phyloP scores from a whole-genome alignment of 2,888 invertebrate species.

The Cistogaster globosa region DNA sequence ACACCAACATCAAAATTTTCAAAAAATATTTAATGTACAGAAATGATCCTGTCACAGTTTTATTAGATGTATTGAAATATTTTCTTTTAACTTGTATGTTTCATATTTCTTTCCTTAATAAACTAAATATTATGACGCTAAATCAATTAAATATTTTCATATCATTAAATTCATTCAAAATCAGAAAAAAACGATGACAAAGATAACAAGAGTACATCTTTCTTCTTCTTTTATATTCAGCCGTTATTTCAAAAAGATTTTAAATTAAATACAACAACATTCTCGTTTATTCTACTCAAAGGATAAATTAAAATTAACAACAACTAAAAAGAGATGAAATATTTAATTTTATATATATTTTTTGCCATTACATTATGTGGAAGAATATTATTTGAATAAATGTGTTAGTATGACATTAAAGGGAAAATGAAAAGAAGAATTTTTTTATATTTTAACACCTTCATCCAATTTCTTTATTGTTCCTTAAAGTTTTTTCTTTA shows the following conservation, averaged over 20 bases:
- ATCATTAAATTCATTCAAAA: slow-evolving; percentile 59
- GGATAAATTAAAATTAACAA: slow-evolving; percentile 22
- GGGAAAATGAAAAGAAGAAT: slow-evolving; percentile 53
- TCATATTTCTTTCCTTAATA: neutral
- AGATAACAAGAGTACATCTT: neutral
- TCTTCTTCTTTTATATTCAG: neutral
- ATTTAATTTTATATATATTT: slow-evolving; percentile 34
- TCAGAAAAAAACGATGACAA: neutral
- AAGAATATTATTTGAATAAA: slow-evolving; percentile 14
- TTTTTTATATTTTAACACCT: slow-evolving; percentile 81
- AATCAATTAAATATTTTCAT: slow-evolving; percentile 63
- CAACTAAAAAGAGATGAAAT: slow-evolving; percentile 21
- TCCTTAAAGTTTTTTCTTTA: slow-evolving; percentile 70
- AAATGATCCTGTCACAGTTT: no score
- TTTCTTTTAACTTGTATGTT: no score
- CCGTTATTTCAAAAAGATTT: slow-evolving; percentile 62
- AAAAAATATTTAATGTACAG: no score
- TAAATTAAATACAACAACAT: slow-evolving; percentile 47
- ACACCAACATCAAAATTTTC: no score
- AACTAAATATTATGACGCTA: slow-evolving; percentile 39
- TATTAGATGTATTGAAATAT: no score
- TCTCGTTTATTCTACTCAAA: slow-evolving; percentile 46
- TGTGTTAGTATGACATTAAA: slow-evolving; percentile 57
- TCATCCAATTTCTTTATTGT: slow-evolving; percentile 80
- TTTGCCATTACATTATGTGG: slow-evolving; percentile 14